These are phyloP conservation scores for Oryzias melastigma DNA, from an alignment of 2,113 vertebrate genomes.

Conservation along the genomic window DNA sequence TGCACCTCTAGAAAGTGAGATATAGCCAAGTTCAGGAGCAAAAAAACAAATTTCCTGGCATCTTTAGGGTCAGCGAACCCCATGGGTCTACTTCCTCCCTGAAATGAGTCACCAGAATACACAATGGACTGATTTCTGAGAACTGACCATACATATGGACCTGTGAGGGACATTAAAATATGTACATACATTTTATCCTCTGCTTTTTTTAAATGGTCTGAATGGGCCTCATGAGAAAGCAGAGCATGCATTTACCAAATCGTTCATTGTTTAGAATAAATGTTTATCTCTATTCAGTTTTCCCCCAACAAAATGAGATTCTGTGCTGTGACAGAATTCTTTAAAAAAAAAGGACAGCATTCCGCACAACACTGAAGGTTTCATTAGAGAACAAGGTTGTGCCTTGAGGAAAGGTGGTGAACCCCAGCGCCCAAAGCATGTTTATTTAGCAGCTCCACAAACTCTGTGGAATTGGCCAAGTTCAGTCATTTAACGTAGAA, in stretches of 20 bases:
- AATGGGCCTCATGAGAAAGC: constrained; percentile 57
- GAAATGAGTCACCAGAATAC: constrained; percentile 79
- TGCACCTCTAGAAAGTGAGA: constrained; percentile 94
- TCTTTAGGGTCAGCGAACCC: constrained; percentile 85
- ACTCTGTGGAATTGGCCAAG: constrained; percentile 43
- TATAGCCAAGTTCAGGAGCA: constrained; percentile 86
- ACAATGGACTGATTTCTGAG: constrained; percentile 73
- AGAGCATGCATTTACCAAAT: constrained; percentile 47
- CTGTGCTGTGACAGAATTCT: constrained; percentile 38
- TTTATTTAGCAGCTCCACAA: constrained; percentile 69
- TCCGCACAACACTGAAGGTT: constrained; percentile 60
- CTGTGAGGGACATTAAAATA: constrained; percentile 66
- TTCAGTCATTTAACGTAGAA: constrained; percentile 47
- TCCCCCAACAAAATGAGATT: constrained; percentile 59
- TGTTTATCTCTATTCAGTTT: constrained; percentile 49
- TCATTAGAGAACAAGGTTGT: constrained; percentile 63
- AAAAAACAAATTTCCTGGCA: constrained; percentile 79
- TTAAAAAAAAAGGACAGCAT: constrained; percentile 22
- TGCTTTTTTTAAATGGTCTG: constrained; percentile 40
- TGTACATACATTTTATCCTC: constrained; percentile 52
- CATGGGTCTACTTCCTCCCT: constrained; percentile 72
- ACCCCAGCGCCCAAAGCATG: constrained; percentile 67
- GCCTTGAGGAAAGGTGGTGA: constrained; percentile 65
- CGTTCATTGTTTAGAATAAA: constrained; percentile 60
- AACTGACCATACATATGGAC: constrained; percentile 55